Percentiles rank a stretch among this genome's conserved stretches.
Conservation (phyloP, 2,113 vertebrate genomes). For the Dryoscopus gambensis region DNA sequence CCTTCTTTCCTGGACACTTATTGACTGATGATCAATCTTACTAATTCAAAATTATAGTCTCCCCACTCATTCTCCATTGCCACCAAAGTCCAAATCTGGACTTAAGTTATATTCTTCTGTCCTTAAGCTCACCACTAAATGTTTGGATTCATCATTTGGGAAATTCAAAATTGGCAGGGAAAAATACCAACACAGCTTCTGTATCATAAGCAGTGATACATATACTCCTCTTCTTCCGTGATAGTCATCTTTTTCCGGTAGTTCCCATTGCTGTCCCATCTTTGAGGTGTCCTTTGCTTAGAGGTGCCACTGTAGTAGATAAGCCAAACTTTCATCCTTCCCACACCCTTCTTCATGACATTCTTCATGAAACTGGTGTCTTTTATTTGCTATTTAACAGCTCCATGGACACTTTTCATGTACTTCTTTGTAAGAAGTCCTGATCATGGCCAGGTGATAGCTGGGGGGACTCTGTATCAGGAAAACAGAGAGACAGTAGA, state of each 20-base stretch:
- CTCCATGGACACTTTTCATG: background rate
- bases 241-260: background rate
- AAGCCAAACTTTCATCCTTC: background rate
- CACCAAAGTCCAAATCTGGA: background rate
- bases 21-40: background rate
- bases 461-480: background rate
- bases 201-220: background rate
- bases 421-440: background rate
- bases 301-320: background rate
- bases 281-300: background rate
- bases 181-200: background rate
- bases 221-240: background rate
- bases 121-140: background rate
- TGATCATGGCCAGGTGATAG: background rate
- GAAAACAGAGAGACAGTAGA: background rate
- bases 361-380: background rate
- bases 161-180: background rate
- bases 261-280: background rate
- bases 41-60: background rate
- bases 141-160: background rate
- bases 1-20: background rate
- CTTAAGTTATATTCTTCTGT: background rate
- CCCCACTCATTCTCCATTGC: background rate
- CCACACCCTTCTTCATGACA: fast-evolving
- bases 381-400: background rate